These are phyloP conservation scores for Bombus polaris DNA, from an alignment of 1,140 invertebrate species.

Conservation along the genomic window DNA sequence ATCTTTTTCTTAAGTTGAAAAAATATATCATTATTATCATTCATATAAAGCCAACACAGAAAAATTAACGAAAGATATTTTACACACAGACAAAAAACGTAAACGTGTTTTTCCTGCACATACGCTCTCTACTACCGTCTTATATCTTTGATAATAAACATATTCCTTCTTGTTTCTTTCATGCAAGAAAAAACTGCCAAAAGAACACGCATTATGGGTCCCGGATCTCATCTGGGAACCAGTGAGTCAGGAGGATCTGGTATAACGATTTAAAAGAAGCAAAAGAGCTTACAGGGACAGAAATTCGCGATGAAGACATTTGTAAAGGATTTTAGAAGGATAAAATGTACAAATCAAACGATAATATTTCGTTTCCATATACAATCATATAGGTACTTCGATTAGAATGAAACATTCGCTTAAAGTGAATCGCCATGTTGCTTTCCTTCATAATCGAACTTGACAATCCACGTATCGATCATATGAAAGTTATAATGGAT, in stretches of 20 bases:
- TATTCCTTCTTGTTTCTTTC: neutral
- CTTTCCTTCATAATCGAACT: too few species aligned
- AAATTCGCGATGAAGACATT: neutral
- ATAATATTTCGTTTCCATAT: neutral
- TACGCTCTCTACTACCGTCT: neutral
- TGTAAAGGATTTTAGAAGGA: conserved; percentile 41
- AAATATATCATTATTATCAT: neutral
- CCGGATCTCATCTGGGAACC: conserved; percentile 60
- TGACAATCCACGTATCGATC: too few species aligned
- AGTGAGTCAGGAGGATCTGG: conserved; percentile 1
- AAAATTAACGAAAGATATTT: neutral
- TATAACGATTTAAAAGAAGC: conserved; percentile 40
- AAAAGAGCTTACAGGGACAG: conserved; percentile 1
- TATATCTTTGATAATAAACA: conserved; percentile 14
- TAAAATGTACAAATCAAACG: neutral
- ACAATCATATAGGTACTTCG: neutral
- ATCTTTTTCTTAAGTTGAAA: neutral
- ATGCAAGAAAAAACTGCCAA: conserved; percentile 2
- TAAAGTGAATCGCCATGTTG: neutral
- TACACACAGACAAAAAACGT: neutral
- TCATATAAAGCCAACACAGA: neutral
- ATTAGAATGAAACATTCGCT: neutral
- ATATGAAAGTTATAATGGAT: too few species aligned
- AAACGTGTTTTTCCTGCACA: conserved; percentile 9
- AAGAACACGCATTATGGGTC: conserved; percentile 33